Percentiles rank a stretch among this genome's conserved stretches.
Evolutionary conservation across 2,113 vertebrate genomes (phyloP).

Genomic region (Thalassarche chlororhynchos): DNA sequence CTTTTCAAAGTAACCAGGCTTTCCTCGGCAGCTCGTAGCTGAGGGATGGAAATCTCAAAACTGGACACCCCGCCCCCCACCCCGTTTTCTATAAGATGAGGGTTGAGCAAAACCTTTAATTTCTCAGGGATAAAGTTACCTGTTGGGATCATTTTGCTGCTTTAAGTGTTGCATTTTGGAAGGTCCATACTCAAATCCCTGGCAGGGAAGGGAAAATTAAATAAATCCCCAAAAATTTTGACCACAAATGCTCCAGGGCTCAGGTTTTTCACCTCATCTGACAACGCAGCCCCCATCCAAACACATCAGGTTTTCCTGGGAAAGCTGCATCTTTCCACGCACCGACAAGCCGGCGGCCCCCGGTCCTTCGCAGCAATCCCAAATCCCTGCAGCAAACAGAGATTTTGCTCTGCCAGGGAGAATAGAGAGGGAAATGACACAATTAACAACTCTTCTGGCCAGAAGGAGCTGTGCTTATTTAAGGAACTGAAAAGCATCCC

Average conservation of each 20-base stretch:
- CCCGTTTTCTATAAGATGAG: background rate
- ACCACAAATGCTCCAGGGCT: background rate
- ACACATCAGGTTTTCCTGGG: background rate
- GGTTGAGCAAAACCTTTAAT: background rate
- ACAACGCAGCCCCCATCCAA: background rate
- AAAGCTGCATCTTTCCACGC: background rate
- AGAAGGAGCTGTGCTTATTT: background rate
- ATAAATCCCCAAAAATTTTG: background rate
- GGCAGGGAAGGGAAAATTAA: background rate
- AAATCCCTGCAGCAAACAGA: background rate
- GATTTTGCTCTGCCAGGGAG: background rate
- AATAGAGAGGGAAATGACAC: background rate
- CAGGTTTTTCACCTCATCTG: background rate
- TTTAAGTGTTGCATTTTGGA: background rate
- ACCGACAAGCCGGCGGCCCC: rapidly evolving
- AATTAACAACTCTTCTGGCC: rapidly evolving
- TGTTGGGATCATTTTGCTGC: background rate
- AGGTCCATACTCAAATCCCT: background rate
- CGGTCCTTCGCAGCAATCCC: rapidly evolving
- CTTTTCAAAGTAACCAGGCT: background rate
- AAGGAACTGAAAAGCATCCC: background rate
- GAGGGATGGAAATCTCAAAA: background rate
- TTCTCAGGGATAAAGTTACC: background rate
- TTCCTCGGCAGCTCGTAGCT: background rate
- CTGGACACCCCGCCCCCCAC: too few relatives aligned